These are phyloP conservation scores for Saccostrea cuccullata DNA, from an alignment of 1,140 invertebrate genomes.

Conservation along the genomic window DNA sequence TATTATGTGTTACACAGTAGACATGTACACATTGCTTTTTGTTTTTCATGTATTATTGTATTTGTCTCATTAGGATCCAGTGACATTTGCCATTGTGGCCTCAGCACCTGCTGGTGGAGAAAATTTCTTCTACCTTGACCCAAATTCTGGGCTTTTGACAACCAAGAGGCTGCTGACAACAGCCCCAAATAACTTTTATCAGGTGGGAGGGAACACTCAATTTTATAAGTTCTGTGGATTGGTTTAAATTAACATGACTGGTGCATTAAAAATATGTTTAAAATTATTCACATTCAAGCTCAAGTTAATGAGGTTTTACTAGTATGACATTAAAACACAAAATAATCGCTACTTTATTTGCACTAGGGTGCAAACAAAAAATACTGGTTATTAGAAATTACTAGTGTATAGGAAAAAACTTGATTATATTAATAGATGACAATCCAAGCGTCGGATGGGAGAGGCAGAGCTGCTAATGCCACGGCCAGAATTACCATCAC, in stretches of 20 bases:
- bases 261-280: too few relatives aligned
- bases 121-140: slow-evolving; percentile 49
- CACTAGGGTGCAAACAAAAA: too few relatives aligned
- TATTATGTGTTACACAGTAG: too few relatives aligned
- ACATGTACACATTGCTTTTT: too few relatives aligned
- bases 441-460: slow-evolving; percentile 43
- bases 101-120: slow-evolving; percentile 21
- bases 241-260: too few relatives aligned
- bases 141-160: slow-evolving; percentile 39
- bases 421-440: slow-evolving; percentile 44
- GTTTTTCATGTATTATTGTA: neutral
- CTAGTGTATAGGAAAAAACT: neutral
- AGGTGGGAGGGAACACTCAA: slow-evolving; percentile 13
- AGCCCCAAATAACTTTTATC: slow-evolving; percentile 34
- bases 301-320: too few relatives aligned
- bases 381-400: too few relatives aligned
- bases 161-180: slow-evolving; percentile 44
- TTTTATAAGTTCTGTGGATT: neutral
- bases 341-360: too few relatives aligned
- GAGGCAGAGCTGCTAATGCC: slow-evolving; percentile 46
- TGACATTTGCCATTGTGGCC: slow-evolving; percentile 56
- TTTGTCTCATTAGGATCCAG: slow-evolving; percentile 53
- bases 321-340: too few relatives aligned
- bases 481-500: slow-evolving; percentile 41
- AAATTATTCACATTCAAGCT: too few relatives aligned